Evolutionary conservation across 1,140 invertebrate genomes (phyloP).

Genomic region (Dinoponera quadriceps): DNA sequence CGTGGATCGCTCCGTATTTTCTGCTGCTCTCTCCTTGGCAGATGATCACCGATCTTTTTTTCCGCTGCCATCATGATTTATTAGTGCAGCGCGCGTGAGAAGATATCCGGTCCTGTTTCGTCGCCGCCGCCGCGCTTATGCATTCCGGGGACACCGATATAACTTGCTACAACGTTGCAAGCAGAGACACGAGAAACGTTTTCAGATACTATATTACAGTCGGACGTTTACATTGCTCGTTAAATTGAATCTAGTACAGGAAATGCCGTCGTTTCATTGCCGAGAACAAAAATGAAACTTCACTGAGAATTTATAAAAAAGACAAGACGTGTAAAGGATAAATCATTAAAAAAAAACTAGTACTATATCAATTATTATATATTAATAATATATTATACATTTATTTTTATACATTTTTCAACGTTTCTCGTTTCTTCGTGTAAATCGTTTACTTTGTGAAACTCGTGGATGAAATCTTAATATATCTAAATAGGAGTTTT

Average conservation of each 20-base stretch:
- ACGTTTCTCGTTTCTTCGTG: neutral
- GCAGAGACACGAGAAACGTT: constrained; percentile 35
- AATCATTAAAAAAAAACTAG: neutral
- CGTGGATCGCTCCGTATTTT: constrained; percentile 63
- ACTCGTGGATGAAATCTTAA: neutral
- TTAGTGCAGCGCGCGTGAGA: constrained; percentile 73
- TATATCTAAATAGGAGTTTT: neutral
- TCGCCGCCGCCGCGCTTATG: constrained; percentile 39
- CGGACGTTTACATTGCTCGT: constrained; percentile 55
- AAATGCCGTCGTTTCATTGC: constrained; percentile 16
- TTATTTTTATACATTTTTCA: neutral
- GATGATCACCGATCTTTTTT: constrained; percentile 72
- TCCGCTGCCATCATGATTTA: constrained; percentile 71
- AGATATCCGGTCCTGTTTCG: constrained; percentile 68
- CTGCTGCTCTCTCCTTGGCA: constrained; percentile 58
- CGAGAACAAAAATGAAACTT: constrained; percentile 4
- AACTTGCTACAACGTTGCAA: constrained; percentile 41
- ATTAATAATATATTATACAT: neutral
- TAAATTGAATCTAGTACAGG: constrained; percentile 53
- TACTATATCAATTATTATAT: too few relatives aligned
- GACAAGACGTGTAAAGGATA: neutral
- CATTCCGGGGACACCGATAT: constrained; percentile 56
- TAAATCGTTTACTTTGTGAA: neutral
- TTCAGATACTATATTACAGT: constrained; percentile 52
- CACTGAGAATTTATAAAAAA: neutral